Conservation (phyloP, 37 sponge, comb jelly and placozoan genomes). For the Agelas oroides region DNA sequence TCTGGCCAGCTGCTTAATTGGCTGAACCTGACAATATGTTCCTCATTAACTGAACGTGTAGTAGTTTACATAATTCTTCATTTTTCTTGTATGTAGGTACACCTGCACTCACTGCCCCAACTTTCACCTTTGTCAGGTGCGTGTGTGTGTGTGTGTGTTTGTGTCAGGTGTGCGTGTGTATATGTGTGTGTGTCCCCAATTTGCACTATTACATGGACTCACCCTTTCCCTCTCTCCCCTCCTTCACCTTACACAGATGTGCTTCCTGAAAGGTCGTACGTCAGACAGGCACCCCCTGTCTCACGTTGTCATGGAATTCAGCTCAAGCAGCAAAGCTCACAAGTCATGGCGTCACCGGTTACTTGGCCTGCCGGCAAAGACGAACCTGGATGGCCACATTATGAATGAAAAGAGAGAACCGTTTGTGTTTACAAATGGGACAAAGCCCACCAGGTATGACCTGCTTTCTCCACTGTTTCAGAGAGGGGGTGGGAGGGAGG, state of each 20-base stretch:
- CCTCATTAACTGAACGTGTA: too few relatives aligned
- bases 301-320: slow-evolving; percentile 13
- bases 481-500: too few relatives aligned
- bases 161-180: too few relatives aligned
- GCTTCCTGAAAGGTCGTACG: slow-evolving; percentile 53
- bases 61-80: background rate
- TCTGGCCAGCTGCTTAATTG: too few relatives aligned
- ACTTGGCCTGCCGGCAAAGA: background rate
- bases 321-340: background rate
- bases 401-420: slow-evolving; percentile 9
- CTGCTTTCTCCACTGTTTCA: too few relatives aligned
- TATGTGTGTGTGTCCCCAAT: too few relatives aligned
- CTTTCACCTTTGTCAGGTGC: slow-evolving; percentile 63
- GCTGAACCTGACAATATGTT: too few relatives aligned
- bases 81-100: slow-evolving; percentile 1
- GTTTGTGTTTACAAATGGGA: slow-evolving; percentile 9
- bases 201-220: background rate
- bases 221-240: background rate
- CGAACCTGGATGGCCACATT: background rate
- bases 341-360: slow-evolving; percentile 41
- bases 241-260: slow-evolving; percentile 33
- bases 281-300: slow-evolving; percentile 17
- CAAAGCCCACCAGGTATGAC: too few relatives aligned
- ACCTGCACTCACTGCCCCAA: slow-evolving; percentile 54
- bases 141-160: background rate